Evolutionary conservation across 2,888 invertebrate genomes (phyloP).

Genomic region (Choristoneura rosaceana): DNA sequence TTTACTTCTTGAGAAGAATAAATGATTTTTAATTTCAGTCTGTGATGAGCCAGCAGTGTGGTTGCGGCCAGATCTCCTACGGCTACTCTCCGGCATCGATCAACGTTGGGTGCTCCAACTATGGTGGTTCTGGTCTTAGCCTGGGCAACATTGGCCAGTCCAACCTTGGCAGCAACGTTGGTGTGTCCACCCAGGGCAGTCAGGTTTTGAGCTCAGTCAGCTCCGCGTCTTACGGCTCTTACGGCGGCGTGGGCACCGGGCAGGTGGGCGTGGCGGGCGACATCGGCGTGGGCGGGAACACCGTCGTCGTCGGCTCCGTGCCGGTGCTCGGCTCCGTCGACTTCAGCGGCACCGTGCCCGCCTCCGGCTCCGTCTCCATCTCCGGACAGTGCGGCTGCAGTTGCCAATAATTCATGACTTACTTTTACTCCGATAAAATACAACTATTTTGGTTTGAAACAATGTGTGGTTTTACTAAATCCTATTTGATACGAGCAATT

Average conservation of each 20-base stretch:
- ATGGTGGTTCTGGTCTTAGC: background rate
- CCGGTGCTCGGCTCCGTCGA: slow-evolving; percentile 57
- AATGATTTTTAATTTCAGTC: slow-evolving; percentile 5
- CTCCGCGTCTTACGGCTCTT: slow-evolving; percentile 43
- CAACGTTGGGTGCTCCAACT: background rate
- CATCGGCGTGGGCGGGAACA: slow-evolving; percentile 51
- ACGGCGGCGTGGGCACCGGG: slow-evolving; percentile 53
- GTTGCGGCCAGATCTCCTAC: slow-evolving; percentile 3
- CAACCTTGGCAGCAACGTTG: background rate
- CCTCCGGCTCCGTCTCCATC: slow-evolving; percentile 48
- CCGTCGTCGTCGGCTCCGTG: slow-evolving; percentile 54
- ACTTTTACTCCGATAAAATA: background rate
- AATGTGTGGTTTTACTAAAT: background rate
- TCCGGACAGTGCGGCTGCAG: slow-evolving; percentile 19
- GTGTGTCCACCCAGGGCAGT: slow-evolving; percentile 8
- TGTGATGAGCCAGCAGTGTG: slow-evolving; percentile 9
- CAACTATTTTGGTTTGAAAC: slow-evolving; percentile 1
- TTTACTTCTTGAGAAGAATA: too few species aligned
- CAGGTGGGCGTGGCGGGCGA: slow-evolving; percentile 50
- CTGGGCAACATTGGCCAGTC: too few species aligned
- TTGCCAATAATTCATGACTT: background rate
- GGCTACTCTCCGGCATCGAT: background rate
- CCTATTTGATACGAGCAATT: background rate
- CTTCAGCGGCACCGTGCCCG: slow-evolving; percentile 53
- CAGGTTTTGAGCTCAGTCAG: slow-evolving; percentile 6